These are phyloP conservation scores for Callorhinus ursinus DNA, from an alignment of 2,113 vertebrate species.

Conservation along the genomic window DNA sequence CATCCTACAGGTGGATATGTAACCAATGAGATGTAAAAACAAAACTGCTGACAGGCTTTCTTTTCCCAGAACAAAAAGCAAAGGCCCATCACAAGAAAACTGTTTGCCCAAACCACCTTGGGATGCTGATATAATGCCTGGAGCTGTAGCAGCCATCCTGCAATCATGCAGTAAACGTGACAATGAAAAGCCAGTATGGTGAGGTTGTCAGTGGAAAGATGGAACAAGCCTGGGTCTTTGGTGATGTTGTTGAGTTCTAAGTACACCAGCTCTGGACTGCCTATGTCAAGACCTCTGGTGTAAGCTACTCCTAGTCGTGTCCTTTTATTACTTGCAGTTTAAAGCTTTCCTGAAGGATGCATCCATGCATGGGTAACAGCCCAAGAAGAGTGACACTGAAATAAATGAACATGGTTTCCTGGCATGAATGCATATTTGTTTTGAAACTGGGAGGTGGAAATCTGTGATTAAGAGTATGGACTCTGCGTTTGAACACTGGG, in stretches of 20 bases:
- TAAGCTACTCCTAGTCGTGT: background rate
- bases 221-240: background rate
- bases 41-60: background rate
- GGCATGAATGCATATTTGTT: background rate
- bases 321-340: background rate
- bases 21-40: background rate
- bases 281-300: background rate
- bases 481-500: background rate
- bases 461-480: background rate
- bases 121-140: background rate
- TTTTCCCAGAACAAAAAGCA: background rate
- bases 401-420: background rate
- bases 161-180: background rate
- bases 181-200: background rate
- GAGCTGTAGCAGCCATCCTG: background rate
- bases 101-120: background rate
- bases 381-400: background rate
- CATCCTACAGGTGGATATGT: background rate
- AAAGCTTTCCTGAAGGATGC: slow-evolving; percentile 5
- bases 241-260: background rate
- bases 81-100: slow-evolving; percentile 5
- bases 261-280: background rate
- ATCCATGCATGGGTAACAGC: background rate
- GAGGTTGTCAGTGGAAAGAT: background rate
- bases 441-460: background rate